Evolutionary conservation across 2,888 invertebrate species (phyloP), one percentile per base, ranked within the genome.

Genomic region (Anticlea derivata): DNA sequence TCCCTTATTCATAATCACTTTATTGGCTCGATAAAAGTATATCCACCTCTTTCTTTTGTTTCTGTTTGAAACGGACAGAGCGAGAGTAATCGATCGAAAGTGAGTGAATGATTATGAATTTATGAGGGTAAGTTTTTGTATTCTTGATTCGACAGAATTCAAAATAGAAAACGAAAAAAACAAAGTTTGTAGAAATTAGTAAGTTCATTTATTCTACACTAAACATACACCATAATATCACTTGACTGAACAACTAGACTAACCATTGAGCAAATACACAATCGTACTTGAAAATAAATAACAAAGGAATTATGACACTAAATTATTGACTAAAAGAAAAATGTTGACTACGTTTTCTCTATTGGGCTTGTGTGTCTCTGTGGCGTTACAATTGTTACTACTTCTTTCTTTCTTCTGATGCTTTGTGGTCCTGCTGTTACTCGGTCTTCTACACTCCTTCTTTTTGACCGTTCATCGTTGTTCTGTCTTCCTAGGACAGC

Each of bases 191-290:
- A 65, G 58, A 60, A 63, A 68, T 73, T 78, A 80, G 77, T 78
- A 83, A 84, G 82, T 54, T 58, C 70, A 72, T 74, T 74, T 83
- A 81, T 71, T 75, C 79, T 86, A 86, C 73, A 67, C 82, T 85
- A 86, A 77, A 84, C 84, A 89, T 88, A 89, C 89, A 88, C 89
- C 89, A 74, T 88, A 88, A 86, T 90, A 90, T 90, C 89, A 90
- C 89, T 86, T 89, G 89, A 88, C 89, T 89, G 86, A 83, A 72
- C 67, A 70, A 71, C 67, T 73, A 75, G 72, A 78, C 66, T 73
- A 72, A 67, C 71, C 73, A 82, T 86, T 87, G 87, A 87, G 87
- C 87, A 84, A 79, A 82, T 75, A 83, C 51, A 55, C 43, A 50
- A 54, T 50, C 57, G 57, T 55, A 62, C 54, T 60, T 56, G 60